These are phyloP conservation scores for Schizothorax lantsangensis DNA, from an alignment of 2,797 vertebrate species.

Conservation along the genomic window DNA sequence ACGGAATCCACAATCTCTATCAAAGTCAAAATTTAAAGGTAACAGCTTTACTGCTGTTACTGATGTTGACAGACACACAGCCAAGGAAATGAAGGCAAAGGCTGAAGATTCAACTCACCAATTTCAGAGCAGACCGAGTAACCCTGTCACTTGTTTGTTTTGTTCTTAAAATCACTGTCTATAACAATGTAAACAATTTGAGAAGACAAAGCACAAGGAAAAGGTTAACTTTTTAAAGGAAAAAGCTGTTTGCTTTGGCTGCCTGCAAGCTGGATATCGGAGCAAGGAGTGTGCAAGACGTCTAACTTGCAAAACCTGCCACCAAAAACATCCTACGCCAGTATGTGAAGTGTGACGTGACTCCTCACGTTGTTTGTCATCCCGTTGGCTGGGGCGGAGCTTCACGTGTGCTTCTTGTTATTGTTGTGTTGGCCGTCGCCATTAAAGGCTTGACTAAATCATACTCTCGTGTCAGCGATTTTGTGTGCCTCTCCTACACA, in stretches of 20 bases:
- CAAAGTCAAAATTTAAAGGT: neutral
- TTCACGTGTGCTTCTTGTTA: no score
- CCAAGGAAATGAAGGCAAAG: neutral
- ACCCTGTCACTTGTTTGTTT: neutral
- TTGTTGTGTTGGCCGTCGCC: no score
- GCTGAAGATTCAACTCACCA: neutral
- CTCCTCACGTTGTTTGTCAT: no score
- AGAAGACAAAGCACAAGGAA: slow-evolving; percentile 10
- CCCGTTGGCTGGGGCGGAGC: no score
- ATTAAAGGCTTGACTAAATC: no score
- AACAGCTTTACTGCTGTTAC: neutral
- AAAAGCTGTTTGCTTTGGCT: neutral
- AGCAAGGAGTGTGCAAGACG: neutral
- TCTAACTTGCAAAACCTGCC: neutral
- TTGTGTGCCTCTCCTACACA: no score
- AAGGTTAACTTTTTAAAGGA: slow-evolving; percentile 31
- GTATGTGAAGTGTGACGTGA: no score
- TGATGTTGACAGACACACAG: neutral
- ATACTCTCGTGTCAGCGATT: no score
- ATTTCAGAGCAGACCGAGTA: neutral
- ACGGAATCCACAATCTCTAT: no score
- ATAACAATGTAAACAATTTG: slow-evolving; percentile 7
- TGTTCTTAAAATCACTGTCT: neutral
- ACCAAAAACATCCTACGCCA: neutral
- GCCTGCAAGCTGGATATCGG: slow-evolving; percentile 1